A percentile compares a stretch with the other conserved stretches of the same genome.
These are phyloP conservation scores for Nasonovia ribisnigri DNA, from an alignment of 2,888 invertebrate species.

Conservation along the genomic window DNA sequence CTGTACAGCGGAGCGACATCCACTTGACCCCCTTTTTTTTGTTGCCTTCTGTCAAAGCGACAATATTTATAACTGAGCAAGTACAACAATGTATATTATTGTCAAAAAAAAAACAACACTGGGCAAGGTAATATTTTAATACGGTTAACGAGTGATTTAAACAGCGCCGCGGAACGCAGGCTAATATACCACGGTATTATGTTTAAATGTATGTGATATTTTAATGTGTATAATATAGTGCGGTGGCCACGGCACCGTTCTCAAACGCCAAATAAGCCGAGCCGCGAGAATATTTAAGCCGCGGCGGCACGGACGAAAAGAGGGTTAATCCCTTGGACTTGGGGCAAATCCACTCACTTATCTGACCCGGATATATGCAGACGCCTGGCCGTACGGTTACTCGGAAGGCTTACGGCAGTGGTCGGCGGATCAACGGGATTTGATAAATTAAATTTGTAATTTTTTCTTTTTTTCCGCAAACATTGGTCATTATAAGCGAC, in stretches of 20 bases:
- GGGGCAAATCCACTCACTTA: constrained; percentile 38
- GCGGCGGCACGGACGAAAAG: background rate
- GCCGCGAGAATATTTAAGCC: constrained; percentile 19
- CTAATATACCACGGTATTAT: background rate
- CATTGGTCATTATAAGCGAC: background rate
- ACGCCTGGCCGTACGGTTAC: background rate
- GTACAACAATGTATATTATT: background rate
- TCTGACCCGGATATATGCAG: constrained; percentile 13
- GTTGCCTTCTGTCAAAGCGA: background rate
- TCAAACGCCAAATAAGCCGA: constrained; percentile 5
- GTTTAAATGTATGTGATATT: background rate
- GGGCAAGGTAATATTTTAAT: background rate
- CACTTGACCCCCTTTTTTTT: no score
- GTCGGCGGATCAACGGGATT: constrained; percentile 53
- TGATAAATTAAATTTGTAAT: constrained; percentile 44
- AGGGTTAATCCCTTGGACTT: constrained; percentile 49
- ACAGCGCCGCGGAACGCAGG: background rate
- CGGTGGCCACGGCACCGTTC: background rate
- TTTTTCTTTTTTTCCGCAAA: background rate
- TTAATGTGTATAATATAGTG: background rate
- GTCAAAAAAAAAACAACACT: background rate
- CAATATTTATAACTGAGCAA: background rate
- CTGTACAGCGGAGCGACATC: no score
- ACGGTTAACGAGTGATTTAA: constrained; percentile 32
- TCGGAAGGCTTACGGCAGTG: constrained; percentile 1